Percentiles rank a stretch among this genome's conserved stretches.
These are phyloP conservation scores for Hystrix brachyura DNA, from an alignment of 2,113 vertebrate genomes.

Conservation along the genomic window DNA sequence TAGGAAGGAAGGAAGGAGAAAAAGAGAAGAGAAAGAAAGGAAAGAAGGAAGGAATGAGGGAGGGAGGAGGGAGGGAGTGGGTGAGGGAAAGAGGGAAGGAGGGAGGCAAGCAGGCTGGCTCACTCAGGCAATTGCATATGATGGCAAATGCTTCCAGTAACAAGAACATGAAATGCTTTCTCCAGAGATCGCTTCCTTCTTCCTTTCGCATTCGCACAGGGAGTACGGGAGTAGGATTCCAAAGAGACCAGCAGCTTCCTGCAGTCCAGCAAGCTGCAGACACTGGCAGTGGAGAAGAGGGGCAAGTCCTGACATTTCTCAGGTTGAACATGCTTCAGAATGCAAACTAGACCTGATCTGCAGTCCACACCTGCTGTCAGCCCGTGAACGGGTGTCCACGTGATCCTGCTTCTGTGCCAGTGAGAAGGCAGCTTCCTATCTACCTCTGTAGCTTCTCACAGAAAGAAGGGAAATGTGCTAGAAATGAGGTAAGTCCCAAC, in stretches of 20 bases:
- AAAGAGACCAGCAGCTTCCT: not conserved
- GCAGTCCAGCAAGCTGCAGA: not conserved
- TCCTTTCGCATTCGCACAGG: not conserved
- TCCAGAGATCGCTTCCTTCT: not conserved
- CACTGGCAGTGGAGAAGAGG: not conserved
- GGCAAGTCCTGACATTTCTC: not conserved
- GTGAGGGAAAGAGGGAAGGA: not conserved
- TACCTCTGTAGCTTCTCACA: not conserved
- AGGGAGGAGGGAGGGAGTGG: not conserved
- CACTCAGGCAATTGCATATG: not conserved
- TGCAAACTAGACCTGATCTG: not conserved
- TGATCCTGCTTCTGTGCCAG: not conserved
- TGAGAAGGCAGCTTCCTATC: not conserved
- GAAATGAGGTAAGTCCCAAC: not conserved
- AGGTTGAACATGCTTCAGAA: rapidly evolving
- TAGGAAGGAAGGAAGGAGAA: not conserved
- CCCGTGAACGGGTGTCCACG: not conserved
- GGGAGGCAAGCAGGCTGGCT: not conserved
- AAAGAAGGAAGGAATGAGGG: rapidly evolving
- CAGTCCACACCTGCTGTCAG: not conserved
- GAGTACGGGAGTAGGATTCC: not conserved
- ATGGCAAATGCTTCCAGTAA: not conserved
- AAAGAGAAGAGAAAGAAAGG: not conserved
- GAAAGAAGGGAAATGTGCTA: not conserved
- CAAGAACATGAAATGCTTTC: not conserved